Conservation (phyloP, 2,888 invertebrate genomes). For the Spilarctia lutea region DNA sequence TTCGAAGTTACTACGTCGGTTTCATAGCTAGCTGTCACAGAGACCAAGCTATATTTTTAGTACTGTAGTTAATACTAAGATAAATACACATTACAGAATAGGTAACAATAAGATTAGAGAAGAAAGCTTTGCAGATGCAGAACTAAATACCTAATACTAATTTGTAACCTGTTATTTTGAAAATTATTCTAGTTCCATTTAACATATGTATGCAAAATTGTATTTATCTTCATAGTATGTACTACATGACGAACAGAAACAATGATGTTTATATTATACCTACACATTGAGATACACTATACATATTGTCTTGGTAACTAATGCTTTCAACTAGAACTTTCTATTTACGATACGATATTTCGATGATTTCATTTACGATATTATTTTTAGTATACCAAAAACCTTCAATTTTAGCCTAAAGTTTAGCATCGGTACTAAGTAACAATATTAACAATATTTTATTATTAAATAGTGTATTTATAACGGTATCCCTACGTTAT, state of each 20-base stretch:
- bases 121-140: background rate
- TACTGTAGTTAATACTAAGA: background rate
- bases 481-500: background rate
- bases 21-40: too few relatives aligned
- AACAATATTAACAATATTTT: background rate
- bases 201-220: background rate
- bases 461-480: background rate
- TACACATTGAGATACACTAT: too few relatives aligned
- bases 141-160: background rate
- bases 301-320: background rate
- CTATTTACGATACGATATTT: background rate
- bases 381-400: conserved; percentile 11
- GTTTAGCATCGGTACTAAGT: background rate
- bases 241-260: too few relatives aligned
- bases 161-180: background rate
- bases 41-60: too few relatives aligned
- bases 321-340: background rate
- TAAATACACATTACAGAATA: background rate
- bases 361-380: background rate
- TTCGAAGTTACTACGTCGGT: too few relatives aligned
- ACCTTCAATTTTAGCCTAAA: background rate
- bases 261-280: too few relatives aligned
- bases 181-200: background rate
- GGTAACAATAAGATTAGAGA: background rate
- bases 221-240: too few relatives aligned